Conservation (phyloP, 2,113 vertebrate species). For the Ceyx margarethae region DNA sequence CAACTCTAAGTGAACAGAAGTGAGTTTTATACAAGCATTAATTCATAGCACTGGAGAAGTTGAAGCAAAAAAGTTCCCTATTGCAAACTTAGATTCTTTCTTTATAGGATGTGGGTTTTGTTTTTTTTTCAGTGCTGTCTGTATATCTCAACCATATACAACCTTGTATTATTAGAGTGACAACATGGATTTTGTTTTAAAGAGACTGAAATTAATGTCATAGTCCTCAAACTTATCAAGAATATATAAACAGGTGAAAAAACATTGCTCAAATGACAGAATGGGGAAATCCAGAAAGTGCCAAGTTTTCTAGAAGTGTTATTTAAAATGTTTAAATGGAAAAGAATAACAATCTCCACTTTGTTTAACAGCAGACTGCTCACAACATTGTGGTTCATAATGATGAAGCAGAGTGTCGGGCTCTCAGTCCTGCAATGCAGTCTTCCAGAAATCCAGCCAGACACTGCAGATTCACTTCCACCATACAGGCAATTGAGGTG, state of each 20-base stretch:
- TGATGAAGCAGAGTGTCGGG: neutral
- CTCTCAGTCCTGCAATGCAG: neutral
- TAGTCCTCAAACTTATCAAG: neutral
- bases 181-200: neutral
- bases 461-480: rapidly evolving
- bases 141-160: neutral
- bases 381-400: neutral
- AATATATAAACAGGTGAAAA: neutral
- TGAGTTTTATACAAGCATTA: neutral
- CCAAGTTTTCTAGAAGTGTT: neutral
- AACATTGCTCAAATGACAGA: neutral
- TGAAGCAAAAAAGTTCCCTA: neutral
- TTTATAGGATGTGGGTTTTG: neutral
- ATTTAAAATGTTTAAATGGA: neutral
- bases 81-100: neutral
- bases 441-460: neutral
- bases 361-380: neutral
- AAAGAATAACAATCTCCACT: neutral
- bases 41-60: neutral
- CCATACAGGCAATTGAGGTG: rapidly evolving
- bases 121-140: neutral
- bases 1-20: neutral
- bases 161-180: neutral
- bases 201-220: neutral
- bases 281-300: neutral